These are phyloP conservation scores for Callitettix versicolor DNA, from an alignment of 1,140 invertebrate species.

Conservation along the genomic window DNA sequence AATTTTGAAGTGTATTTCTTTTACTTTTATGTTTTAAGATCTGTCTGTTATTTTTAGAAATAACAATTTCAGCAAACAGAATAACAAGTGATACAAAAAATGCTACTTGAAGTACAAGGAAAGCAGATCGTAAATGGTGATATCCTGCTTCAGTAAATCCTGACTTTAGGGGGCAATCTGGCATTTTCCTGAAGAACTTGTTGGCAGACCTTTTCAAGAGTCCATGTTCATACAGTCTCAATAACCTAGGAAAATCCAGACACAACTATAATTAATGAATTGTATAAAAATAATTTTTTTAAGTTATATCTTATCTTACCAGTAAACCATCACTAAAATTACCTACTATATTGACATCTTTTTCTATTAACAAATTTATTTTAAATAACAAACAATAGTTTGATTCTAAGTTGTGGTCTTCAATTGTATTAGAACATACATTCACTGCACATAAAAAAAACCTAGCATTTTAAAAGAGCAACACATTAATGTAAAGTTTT, in stretches of 20 bases:
- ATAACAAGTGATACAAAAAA: neutral
- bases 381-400: too few species aligned
- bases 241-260: neutral
- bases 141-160: neutral
- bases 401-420: too few species aligned
- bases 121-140: neutral
- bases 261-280: neutral
- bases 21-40: too few species aligned
- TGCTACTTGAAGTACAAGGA: neutral
- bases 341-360: too few species aligned
- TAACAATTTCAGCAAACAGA: neutral
- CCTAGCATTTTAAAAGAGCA: too few species aligned
- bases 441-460: too few species aligned
- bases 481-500: too few species aligned
- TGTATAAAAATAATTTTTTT: neutral
- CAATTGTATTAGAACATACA: too few species aligned
- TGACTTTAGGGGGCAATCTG: neutral
- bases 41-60: neutral
- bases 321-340: neutral
- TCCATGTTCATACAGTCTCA: slow-evolving; percentile 2
- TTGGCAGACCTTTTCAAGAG: neutral
- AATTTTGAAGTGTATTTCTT: too few species aligned
- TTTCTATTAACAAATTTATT: too few species aligned
- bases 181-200: neutral
- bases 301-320: neutral